Evolutionary conservation across 2,797 vertebrate genomes (phyloP).

Genomic region (Hypotaenidia okinawae): DNA sequence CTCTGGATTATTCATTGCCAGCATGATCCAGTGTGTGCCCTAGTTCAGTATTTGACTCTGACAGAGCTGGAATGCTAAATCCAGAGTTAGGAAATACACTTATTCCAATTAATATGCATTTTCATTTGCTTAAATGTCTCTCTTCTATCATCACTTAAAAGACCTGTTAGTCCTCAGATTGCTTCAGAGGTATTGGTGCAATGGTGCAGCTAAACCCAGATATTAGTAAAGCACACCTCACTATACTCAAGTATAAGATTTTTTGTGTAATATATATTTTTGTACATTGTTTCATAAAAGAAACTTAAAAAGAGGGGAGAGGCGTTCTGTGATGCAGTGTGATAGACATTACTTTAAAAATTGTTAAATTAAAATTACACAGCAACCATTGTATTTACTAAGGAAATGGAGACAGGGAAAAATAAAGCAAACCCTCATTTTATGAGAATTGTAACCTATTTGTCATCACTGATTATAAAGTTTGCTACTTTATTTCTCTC

Average conservation of each 20-base stretch:
- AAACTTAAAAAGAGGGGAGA: not conserved
- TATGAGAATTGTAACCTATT: not conserved
- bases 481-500: not conserved
- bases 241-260: not conserved
- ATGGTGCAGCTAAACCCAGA: not conserved
- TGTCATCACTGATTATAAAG: not conserved
- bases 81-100: not conserved
- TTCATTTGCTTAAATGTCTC: not conserved
- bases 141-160: not conserved
- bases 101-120: not conserved
- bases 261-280: not conserved
- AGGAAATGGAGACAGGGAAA: not conserved
- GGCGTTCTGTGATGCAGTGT: not conserved
- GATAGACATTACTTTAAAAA: not conserved
- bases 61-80: not conserved
- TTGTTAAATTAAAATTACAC: not conserved
- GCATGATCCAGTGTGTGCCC: not conserved
- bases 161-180: not conserved
- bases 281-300: not conserved
- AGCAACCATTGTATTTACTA: not conserved
- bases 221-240: not conserved
- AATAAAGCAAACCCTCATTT: not conserved
- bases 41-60: not conserved
- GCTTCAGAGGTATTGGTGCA: not conserved
- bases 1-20: not conserved